Evolutionary conservation across 2,888 invertebrate genomes (phyloP), one percentile per base, ranked within the genome.

Genomic region (Lycocerus yunnanus): DNA sequence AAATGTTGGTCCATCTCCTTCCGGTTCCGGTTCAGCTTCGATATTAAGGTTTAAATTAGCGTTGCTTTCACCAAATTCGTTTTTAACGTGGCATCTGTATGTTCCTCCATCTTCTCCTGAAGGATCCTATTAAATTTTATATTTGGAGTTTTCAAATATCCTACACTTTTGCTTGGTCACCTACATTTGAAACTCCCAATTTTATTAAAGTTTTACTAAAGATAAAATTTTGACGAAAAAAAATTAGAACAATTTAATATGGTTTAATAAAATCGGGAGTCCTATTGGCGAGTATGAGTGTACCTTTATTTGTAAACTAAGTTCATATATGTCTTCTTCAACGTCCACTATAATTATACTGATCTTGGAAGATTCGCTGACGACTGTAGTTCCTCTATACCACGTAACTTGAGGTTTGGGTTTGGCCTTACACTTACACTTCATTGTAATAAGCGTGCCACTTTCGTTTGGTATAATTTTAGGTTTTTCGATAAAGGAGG

Each of bases 391-490:
- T 82, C 96, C 98, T 84, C 97, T 92, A 89, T 93, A 97, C 99
- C 99, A 99, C 80, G 94, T 95, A 77, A 98, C 96, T 82, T 93
- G 93, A 66, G 99, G 98, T 87, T 95, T 96, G 79, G 98, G 97
- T 88, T 96, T 96, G 65, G 98, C 97, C 88, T 95, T 95, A 88
- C 96, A 96, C 86, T 95, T 94, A 89, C 98, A 98, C 88, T 97
- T 96, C 96, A 99, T 97, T 78, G 97, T 95, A 84, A 99, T 97
- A 84, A 98, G 92, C 81, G 98, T 97, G 83, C 98, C 98, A 85
- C 94, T 96, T 88, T 97, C 97, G 89, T 98, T 97, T 86, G 99
- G 99, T 90, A 98, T 97, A 89, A 99, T 99, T 89, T 96, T 94
- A 80, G 99, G 99, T 90, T 99, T 99, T 89, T 98, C 98, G 86